phyloP scores from a whole-genome alignment of 2,113 vertebrate genomes.

The Aleadryas rufinucha region DNA sequence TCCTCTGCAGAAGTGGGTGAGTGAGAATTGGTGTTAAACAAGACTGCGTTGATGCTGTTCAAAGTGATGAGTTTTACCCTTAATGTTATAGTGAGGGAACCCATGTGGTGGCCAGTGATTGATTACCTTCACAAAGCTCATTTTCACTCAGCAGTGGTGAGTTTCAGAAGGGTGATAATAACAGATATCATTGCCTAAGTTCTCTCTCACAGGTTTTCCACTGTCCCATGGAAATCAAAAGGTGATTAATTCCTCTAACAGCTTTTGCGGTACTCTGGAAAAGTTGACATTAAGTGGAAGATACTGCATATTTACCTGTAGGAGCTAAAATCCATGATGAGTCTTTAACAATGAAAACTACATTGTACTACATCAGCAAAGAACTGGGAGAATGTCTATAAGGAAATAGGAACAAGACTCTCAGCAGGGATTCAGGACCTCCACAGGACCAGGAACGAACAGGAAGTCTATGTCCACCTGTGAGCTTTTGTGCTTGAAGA shows the following conservation, averaged over 20 bases:
- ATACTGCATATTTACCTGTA: neutral
- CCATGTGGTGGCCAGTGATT: constrained; percentile 38
- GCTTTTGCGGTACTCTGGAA: neutral
- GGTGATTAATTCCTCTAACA: neutral
- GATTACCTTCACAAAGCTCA: constrained; percentile 57
- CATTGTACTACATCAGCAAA: neutral
- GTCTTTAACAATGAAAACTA: neutral
- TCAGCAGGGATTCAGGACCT: neutral
- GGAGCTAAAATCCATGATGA: neutral
- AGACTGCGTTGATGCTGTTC: constrained; percentile 17
- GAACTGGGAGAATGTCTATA: neutral
- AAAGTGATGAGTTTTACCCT: constrained; percentile 45
- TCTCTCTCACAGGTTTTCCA: constrained; percentile 17
- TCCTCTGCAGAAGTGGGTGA: neutral
- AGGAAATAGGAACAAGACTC: neutral
- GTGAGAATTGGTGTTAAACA: constrained; percentile 48
- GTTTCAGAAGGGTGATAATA: constrained; percentile 54
- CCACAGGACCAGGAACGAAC: neutral
- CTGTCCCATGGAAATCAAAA: constrained; percentile 14
- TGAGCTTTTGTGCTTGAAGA: neutral
- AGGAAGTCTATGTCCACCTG: neutral
- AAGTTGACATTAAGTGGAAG: neutral
- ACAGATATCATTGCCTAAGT: constrained; percentile 28
- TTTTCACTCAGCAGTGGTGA: constrained; percentile 46
- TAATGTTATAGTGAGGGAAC: constrained; percentile 32